These are phyloP conservation scores for Charina bottae DNA, from an alignment of 2,113 vertebrate species.

Conservation along the genomic window DNA sequence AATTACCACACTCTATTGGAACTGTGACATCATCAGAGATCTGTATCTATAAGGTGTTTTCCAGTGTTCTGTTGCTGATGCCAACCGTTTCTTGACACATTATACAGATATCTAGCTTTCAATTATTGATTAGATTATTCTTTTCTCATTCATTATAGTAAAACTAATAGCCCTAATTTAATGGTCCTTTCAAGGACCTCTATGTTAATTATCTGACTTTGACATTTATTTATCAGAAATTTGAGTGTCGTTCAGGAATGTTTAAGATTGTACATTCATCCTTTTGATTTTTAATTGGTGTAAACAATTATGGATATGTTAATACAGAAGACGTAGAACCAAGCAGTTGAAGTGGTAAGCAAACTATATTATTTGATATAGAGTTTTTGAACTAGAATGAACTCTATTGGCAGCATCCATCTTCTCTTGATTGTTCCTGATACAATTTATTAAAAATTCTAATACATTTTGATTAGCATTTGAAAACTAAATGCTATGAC, in stretches of 20 bases:
- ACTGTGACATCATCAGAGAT: conserved; percentile 7
- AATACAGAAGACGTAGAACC: background rate
- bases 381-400: background rate
- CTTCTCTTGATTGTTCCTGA: background rate
- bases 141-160: background rate
- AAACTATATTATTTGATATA: background rate
- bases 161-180: background rate
- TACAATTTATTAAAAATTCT: background rate
- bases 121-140: background rate
- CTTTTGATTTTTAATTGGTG: background rate
- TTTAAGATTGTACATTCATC: background rate
- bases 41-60: background rate
- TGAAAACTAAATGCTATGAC: background rate
- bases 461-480: background rate
- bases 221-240: background rate
- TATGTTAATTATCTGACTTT: background rate
- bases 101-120: background rate
- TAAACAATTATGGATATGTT: background rate
- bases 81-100: background rate
- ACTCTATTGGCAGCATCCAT: background rate
- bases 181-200: background rate
- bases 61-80: conserved; percentile 8
- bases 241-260: background rate
- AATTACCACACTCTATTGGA: background rate
- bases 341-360: background rate